Conservation (phyloP, 1,140 invertebrate genomes). For the Triops longicaudatus region DNA sequence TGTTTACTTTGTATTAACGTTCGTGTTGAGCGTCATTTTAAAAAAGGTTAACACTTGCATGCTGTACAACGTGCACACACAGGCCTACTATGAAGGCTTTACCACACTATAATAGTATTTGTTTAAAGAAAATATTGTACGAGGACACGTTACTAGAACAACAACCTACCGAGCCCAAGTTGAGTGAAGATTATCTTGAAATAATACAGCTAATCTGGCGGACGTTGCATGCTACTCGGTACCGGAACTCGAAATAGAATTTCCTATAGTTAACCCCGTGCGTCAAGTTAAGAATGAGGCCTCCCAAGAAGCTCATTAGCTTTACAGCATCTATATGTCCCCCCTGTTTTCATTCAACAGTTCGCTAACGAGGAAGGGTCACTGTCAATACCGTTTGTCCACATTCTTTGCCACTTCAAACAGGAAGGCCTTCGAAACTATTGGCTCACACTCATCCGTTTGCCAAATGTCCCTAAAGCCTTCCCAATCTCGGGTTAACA, state of each 20-base stretch:
- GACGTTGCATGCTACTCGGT: not conserved
- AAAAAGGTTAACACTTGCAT: no score
- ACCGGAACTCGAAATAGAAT: not conserved
- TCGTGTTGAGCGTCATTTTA: no score
- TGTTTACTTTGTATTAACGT: no score
- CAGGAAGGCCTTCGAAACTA: not conserved
- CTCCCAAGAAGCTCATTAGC: slow-evolving; percentile 11
- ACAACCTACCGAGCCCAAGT: no score
- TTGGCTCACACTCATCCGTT: not conserved
- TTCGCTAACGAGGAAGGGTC: slow-evolving; percentile 14
- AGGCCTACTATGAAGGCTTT: no score
- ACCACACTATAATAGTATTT: no score
- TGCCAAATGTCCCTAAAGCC: not conserved
- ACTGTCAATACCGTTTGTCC: slow-evolving; percentile 5
- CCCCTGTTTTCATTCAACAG: not conserved
- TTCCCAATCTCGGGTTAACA: no score
- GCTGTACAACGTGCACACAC: no score
- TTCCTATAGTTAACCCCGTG: not conserved
- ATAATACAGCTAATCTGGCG: no score
- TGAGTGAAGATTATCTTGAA: no score
- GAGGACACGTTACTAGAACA: no score
- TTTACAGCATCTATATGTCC: not conserved
- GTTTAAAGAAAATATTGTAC: no score
- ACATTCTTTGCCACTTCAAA: not conserved
- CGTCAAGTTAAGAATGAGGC: not conserved